Evolutionary conservation across 2,888 invertebrate species (phyloP), one percentile per base, ranked within the genome.

Genomic region (Dendrolimus houi): DNA sequence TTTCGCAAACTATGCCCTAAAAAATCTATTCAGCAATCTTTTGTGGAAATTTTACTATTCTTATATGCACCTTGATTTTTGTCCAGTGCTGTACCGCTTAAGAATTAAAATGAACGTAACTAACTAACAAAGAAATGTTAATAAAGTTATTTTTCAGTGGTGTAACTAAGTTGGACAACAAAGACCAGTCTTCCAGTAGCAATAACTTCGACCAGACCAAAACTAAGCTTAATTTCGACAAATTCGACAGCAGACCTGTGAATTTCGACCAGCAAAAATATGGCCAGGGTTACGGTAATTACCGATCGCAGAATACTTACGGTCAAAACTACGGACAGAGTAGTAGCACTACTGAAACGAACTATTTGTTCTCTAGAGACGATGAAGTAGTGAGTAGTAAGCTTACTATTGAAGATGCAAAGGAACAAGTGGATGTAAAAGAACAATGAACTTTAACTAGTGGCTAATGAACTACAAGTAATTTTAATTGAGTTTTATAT

Each of bases 281-380:
- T 29, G 62, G 56, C 9, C 59, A 64, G 53, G 12, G 9, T 57
- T 60, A 7, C 56, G 9, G 41, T 9, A 17, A 55, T 54, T 29
- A 54, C 40, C 41, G 54, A 29, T 9, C 41, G 17, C 29, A 29
- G 8, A 52, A 17, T 17, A 3, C 57, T 6, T 61, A 60, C 55
- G 64, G 66, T 3, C 62, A 66, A 56, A 74, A 60, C 40, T 70
- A 65, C 40, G 60, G 65, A 17, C 73, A 72, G 53, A 81, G 77
- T 60, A 85, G 78, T 60, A 87, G 88, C 0, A 88, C 89, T 0
- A 87, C 81, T 6, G 90, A 85, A 41, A 93, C 92, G 10, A 92
- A 90, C 66, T 93, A 93, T 67, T 77, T 93, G 59, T 92, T 92
- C 65, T 91, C 91, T 58, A 83, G 93, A 52, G 83, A 91, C 71